phyloP scores from a whole-genome alignment of 2,113 vertebrate genomes.

The Oryzias javanicus region DNA sequence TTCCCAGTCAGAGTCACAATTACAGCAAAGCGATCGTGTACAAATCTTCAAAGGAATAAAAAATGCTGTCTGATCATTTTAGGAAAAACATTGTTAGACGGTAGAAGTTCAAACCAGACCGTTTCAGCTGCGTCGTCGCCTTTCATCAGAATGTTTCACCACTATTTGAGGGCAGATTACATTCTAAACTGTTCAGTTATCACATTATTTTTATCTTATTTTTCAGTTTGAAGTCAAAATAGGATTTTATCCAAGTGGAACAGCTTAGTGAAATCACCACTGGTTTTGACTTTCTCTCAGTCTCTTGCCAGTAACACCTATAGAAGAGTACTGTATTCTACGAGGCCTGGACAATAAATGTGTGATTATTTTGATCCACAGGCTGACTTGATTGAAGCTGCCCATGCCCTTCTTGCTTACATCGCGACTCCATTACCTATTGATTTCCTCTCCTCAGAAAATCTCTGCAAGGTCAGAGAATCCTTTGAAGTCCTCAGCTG shows the following conservation, averaged over 20 bases:
- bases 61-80: slow-evolving; percentile 20
- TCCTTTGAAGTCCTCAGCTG: slow-evolving; percentile 59
- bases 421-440: slow-evolving; percentile 69
- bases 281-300: not conserved
- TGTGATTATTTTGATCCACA: slow-evolving; percentile 51
- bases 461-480: slow-evolving; percentile 63
- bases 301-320: slow-evolving; percentile 8
- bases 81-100: slow-evolving; percentile 1
- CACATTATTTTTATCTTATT: slow-evolving; percentile 4
- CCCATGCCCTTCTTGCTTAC: slow-evolving; percentile 56
- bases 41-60: slow-evolving; percentile 30
- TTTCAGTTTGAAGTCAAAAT: not conserved
- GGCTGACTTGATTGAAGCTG: slow-evolving; percentile 37
- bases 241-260: slow-evolving; percentile 17
- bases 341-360: slow-evolving; percentile 34
- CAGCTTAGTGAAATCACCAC: slow-evolving; percentile 12
- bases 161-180: slow-evolving; percentile 29
- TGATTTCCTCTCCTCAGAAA: slow-evolving; percentile 68
- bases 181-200: slow-evolving; percentile 17
- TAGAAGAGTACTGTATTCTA: slow-evolving; percentile 25
- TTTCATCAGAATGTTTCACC: slow-evolving; percentile 49
- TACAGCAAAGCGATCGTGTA: slow-evolving; percentile 26
- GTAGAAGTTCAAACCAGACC: slow-evolving; percentile 28
- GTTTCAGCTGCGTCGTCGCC: slow-evolving; percentile 19
- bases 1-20: slow-evolving; percentile 22